Conservation (phyloP, 2,888 invertebrate genomes). For the Lutraria lutraria region DNA sequence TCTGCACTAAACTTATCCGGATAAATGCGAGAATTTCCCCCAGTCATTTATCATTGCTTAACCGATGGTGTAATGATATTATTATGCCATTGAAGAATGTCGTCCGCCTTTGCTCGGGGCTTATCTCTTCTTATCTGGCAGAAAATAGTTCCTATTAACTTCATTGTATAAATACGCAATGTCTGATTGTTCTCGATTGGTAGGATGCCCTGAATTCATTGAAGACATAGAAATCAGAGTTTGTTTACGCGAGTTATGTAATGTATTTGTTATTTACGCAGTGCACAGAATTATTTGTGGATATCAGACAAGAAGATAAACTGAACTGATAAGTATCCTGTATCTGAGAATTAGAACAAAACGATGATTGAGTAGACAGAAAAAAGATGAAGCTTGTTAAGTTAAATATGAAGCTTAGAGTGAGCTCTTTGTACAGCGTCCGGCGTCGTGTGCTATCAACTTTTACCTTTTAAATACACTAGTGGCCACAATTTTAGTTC, state of each 20-base stretch:
- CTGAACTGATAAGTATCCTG: not conserved
- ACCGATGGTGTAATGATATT: not conserved
- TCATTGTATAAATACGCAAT: slow-evolving; percentile 12
- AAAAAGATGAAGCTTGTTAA: no score
- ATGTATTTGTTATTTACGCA: not conserved
- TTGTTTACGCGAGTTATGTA: not conserved
- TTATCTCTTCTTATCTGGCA: not conserved
- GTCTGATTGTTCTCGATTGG: slow-evolving; percentile 1
- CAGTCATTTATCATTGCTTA: slow-evolving; percentile 5
- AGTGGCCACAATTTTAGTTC: no score
- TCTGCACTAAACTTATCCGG: not conserved
- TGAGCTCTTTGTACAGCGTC: no score
- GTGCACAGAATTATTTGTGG: not conserved
- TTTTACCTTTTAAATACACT: no score
- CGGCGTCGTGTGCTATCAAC: no score
- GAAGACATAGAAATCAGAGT: not conserved
- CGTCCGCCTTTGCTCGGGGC: not conserved
- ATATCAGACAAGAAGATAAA: not conserved
- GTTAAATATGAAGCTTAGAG: no score
- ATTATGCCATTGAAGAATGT: not conserved
- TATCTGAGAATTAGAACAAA: not conserved
- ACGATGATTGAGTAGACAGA: no score
- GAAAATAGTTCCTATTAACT: slow-evolving; percentile 19
- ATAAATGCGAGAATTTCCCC: not conserved
- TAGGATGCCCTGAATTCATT: not conserved